Evolutionary conservation across 92 coral and sea anemone genomes (phyloP).

Genomic region (Paragorgia papillata): DNA sequence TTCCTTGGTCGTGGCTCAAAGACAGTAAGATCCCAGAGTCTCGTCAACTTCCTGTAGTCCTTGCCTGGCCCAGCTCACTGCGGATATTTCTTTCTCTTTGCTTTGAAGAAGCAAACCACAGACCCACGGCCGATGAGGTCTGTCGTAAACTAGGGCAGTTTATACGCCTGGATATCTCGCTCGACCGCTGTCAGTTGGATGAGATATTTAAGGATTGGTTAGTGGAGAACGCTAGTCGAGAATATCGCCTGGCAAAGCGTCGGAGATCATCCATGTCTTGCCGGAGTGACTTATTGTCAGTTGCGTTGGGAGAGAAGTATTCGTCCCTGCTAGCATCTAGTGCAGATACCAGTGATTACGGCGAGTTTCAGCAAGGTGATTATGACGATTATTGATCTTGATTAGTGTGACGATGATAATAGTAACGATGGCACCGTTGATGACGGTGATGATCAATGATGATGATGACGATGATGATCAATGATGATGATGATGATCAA

Average conservation of each 20-base stretch:
- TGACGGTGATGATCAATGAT: not conserved
- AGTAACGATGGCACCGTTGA: not conserved
- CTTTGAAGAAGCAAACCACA: constrained; percentile 27
- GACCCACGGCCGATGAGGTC: constrained; percentile 21
- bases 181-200: constrained; percentile 31
- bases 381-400: not conserved
- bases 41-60: constrained; percentile 9
- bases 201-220: constrained; percentile 32
- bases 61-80: constrained; percentile 24
- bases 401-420: not conserved
- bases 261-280: constrained; percentile 3
- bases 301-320: constrained; percentile 23
- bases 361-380: not conserved
- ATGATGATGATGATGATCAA: too few relatives aligned
- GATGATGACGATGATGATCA: constrained; percentile 9
- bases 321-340: not conserved
- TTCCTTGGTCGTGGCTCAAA: constrained; percentile 88
- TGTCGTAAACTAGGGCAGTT: constrained; percentile 20
- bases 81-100: constrained; percentile 10
- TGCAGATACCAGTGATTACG: not conserved
- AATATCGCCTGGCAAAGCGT: not conserved
- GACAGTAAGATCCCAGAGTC: constrained; percentile 35
- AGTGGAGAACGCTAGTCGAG: not conserved
- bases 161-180: not conserved
- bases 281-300: not conserved